Evolutionary conservation across 2,888 invertebrate species (phyloP), one percentile per base, ranked within the genome.

Genomic region (Deilephila porcellus): DNA sequence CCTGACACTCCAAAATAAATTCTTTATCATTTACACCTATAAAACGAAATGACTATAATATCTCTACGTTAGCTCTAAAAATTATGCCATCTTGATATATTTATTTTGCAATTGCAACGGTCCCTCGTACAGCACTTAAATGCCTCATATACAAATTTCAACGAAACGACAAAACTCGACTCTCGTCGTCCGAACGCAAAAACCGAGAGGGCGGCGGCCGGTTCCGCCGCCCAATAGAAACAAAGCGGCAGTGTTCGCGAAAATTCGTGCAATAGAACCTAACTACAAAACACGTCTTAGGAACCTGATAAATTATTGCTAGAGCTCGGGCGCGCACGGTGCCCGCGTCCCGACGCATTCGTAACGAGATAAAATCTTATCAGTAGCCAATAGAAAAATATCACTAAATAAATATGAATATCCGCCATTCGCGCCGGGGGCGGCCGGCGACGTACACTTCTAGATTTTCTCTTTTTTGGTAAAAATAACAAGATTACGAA

Each of bases 341-440:
- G 85, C 86, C 89, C 87, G 88, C 88, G 86, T 79, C 83, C 87
- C 89, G 89, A 87, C 86, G 88, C 86, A 85, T 87, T 86, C 91
- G 89, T 91, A 91, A 91, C 92, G 91, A 91, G 90, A 91, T 91
- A 90, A 91, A 91, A 92, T 91, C 93, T 93, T 92, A 93, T 91
- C 90, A 92, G 93, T 93, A 93, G 94, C 94, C 94, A 92, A 94
- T 94, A 94, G 93, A 94, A 94, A 94, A 94, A 94, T 94, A 94
- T 94, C 93, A 94, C 94, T 93, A 94, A 94, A 94, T 93, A 94
- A 93, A 93, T 93, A 93, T 93, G 88, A 90, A 89, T 91, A 91
- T 91, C 86, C 88, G 83, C 82, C 83, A 82, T 82, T 82, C 79
- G 82, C 79, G 81, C 77, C 73, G 76, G 75, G 76, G 70, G 76